Conservation (phyloP, 1,140 invertebrate genomes). For the Papilio xuthus region DNA sequence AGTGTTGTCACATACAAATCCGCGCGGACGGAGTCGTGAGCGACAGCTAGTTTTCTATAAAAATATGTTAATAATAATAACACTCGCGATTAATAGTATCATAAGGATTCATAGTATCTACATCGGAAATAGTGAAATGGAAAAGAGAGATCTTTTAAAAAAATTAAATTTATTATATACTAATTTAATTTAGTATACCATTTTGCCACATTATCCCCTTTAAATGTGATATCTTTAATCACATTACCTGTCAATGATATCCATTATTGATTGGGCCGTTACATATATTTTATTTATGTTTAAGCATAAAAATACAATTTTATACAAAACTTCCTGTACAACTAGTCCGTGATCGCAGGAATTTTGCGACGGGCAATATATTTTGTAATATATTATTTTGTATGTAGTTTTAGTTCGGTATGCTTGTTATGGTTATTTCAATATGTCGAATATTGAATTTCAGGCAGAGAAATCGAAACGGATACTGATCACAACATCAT, state of each 20-base stretch:
- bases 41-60: too few relatives aligned
- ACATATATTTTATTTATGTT: background rate
- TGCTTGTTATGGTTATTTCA: slow-evolving; percentile 11
- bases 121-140: background rate
- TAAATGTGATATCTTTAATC: background rate
- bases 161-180: background rate
- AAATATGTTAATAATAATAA: background rate
- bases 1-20: too few relatives aligned
- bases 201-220: background rate
- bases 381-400: background rate
- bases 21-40: too few relatives aligned
- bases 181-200: background rate
- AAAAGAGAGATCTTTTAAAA: too few relatives aligned
- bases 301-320: slow-evolving; percentile 6
- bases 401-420: background rate
- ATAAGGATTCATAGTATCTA: background rate
- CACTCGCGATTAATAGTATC: background rate
- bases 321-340: slow-evolving; percentile 19
- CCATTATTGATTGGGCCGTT: background rate
- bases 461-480: background rate
- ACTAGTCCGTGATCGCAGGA: background rate
- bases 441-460: slow-evolving; percentile 10
- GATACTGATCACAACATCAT: background rate
- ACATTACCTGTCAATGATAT: background rate
- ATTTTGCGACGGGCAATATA: background rate